phyloP scores from a whole-genome alignment of 2,113 vertebrate species.

The Manacus vitellinus region DNA sequence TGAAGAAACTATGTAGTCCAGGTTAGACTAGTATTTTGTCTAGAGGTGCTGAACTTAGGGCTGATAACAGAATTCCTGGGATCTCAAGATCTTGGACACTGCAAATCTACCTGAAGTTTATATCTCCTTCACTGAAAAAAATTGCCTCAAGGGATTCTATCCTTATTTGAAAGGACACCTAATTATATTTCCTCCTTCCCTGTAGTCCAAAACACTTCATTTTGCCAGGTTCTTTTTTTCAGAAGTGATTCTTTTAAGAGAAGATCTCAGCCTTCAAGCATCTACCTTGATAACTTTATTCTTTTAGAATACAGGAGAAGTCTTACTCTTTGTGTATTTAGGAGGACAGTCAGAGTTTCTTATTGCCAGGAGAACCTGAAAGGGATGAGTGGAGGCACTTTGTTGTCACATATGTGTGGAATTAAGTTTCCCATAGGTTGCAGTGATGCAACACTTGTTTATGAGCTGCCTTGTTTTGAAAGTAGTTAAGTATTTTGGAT shows the following conservation, averaged over 20 bases:
- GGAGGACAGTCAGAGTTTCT: not conserved
- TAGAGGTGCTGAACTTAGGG: not conserved
- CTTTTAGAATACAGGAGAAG: not conserved
- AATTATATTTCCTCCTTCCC: not conserved
- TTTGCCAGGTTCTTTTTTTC: not conserved
- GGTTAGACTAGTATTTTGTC: not conserved
- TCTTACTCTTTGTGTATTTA: not conserved
- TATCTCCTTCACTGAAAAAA: not conserved
- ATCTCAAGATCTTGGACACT: not conserved
- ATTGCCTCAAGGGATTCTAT: not conserved
- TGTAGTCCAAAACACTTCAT: not conserved
- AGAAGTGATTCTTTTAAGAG: not conserved
- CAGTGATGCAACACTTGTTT: not conserved
- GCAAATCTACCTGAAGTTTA: not conserved
- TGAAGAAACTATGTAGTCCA: not conserved
- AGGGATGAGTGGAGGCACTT: not conserved
- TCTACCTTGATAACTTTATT: not conserved
- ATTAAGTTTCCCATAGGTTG: not conserved
- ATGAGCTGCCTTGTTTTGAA: not conserved
- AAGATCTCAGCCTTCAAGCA: not conserved
- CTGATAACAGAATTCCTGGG: not conserved
- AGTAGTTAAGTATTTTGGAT: not conserved
- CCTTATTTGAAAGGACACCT: not conserved
- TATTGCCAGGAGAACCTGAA: not conserved
- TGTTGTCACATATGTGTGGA: not conserved